Percentiles rank a stretch among this genome's conserved stretches.
phyloP scores from a whole-genome alignment of 2,113 vertebrate species.

The Podarcis cretensis region DNA sequence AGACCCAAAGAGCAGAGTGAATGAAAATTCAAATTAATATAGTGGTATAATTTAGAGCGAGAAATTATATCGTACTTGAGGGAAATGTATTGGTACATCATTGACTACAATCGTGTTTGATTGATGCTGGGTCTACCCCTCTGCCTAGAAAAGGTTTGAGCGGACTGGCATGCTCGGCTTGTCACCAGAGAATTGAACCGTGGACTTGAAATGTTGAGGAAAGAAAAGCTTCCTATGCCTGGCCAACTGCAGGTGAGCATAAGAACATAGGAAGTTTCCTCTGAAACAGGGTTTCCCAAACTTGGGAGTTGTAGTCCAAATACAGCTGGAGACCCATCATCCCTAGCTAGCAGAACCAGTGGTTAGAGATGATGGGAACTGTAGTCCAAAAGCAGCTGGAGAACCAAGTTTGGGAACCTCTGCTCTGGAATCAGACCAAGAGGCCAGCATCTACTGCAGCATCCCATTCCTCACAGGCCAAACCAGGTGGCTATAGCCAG shows the following conservation, averaged over 20 bases:
- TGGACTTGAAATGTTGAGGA: background rate
- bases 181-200: background rate
- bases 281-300: too few relatives aligned
- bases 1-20: slow-evolving; percentile 22
- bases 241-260: background rate
- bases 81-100: slow-evolving; percentile 36
- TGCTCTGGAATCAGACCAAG: too few relatives aligned
- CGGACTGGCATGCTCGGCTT: background rate
- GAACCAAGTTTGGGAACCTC: too few relatives aligned
- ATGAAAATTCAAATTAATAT: slow-evolving; percentile 47
- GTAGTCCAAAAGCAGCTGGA: too few relatives aligned
- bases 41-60: slow-evolving; percentile 14
- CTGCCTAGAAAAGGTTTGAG: slow-evolving; percentile 16
- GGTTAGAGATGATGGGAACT: too few relatives aligned
- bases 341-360: too few relatives aligned
- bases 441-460: too few relatives aligned
- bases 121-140: background rate
- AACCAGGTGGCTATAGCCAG: too few relatives aligned
- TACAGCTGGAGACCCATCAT: too few relatives aligned
- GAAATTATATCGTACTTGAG: slow-evolving; percentile 25
- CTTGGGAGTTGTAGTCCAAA: too few relatives aligned
- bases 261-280: background rate
- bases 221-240: background rate
- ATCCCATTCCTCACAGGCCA: too few relatives aligned
- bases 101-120: slow-evolving; percentile 17